phyloP scores from a whole-genome alignment of 2,113 vertebrate genomes.

The Hydropotes inermis region DNA sequence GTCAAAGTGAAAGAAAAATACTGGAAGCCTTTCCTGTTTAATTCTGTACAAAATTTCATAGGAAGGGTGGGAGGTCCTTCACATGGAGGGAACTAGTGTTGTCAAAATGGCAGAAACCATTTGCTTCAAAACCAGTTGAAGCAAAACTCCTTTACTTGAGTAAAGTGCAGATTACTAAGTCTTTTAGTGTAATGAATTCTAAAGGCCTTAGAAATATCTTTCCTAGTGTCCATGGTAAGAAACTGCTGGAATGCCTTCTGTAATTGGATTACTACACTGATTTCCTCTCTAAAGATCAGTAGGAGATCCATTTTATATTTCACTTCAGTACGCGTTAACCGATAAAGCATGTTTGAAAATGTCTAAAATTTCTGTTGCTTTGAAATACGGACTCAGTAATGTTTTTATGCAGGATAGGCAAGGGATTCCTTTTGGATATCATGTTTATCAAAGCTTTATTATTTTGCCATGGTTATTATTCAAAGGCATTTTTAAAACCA shows the following conservation, averaged over 20 bases:
- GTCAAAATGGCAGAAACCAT: neutral
- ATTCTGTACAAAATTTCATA: neutral
- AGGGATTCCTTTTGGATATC: neutral
- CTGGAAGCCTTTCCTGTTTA: neutral
- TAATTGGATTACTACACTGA: neutral
- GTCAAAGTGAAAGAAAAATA: neutral
- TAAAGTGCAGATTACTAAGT: neutral
- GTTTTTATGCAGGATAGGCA: neutral
- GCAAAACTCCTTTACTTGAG: neutral
- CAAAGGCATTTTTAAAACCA: neutral
- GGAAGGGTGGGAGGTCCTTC: neutral
- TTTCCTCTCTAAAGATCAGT: neutral
- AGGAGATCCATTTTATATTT: neutral
- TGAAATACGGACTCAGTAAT: neutral
- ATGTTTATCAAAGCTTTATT: neutral
- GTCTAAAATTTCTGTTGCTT: neutral
- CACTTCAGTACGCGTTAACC: neutral
- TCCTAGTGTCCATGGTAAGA: neutral
- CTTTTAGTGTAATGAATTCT: neutral
- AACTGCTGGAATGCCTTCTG: neutral
- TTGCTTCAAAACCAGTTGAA: too few species aligned
- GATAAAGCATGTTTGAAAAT: neutral
- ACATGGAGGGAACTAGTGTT: neutral
- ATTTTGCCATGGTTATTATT: neutral
- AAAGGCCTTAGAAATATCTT: neutral